phyloP scores from a whole-genome alignment of 2,113 vertebrate genomes.

The Oreocharis arfaki region DNA sequence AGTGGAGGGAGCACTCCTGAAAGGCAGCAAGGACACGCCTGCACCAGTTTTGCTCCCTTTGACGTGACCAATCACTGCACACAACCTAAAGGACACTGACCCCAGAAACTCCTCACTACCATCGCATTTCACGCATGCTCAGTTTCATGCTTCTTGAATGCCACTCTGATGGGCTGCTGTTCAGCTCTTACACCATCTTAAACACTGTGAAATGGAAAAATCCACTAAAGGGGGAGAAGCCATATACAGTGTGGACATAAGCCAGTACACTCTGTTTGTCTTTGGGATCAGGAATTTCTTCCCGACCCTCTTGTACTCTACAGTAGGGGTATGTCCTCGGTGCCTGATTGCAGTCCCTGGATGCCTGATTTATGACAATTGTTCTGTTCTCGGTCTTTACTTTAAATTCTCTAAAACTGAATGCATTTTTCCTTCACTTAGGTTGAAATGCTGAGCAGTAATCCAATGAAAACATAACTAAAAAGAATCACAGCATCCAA shows the following conservation, averaged over 20 bases:
- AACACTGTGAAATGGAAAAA: not conserved
- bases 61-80: not conserved
- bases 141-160: not conserved
- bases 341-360: not conserved
- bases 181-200: not conserved
- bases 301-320: not conserved
- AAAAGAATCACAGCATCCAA: not conserved
- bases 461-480: not conserved
- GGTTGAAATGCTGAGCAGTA: not conserved
- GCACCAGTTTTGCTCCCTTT: not conserved
- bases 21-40: not conserved
- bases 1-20: not conserved
- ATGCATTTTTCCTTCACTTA: not conserved
- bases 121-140: not conserved
- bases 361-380: not conserved
- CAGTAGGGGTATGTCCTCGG: not conserved
- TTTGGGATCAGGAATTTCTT: not conserved
- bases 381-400: not conserved
- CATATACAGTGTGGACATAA: not conserved
- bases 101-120: not conserved
- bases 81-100: not conserved
- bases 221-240: not conserved
- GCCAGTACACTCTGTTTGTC: not conserved
- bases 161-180: not conserved
- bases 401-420: not conserved